A percentile compares a stretch with the other conserved stretches of the same genome.
Evolutionary conservation across 2,888 invertebrate species (phyloP).

Genomic region (Sminthurinus aureus): DNA sequence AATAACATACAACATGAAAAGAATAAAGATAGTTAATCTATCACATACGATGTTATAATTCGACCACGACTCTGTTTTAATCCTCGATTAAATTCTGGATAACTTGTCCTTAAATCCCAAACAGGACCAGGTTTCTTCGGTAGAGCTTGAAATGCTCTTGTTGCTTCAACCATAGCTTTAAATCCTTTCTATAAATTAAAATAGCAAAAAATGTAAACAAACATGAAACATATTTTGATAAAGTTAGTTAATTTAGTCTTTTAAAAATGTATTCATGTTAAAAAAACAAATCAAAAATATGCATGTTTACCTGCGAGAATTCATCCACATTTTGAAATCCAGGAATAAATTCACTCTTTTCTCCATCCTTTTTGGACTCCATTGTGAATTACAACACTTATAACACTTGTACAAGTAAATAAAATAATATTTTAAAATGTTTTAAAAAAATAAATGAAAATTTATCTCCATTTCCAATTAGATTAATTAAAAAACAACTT

Average conservation of each 20-base stretch:
- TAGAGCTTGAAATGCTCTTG: constrained; percentile 74
- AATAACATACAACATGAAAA: no score
- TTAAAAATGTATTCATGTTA: neutral
- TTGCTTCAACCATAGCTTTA: constrained; percentile 72
- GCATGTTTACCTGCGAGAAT: constrained; percentile 30
- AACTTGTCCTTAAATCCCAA: constrained; percentile 78
- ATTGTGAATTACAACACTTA: no score
- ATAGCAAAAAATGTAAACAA: constrained; percentile 28
- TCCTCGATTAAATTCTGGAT: constrained; percentile 75
- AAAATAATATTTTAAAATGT: no score
- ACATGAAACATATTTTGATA: neutral
- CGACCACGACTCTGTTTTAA: constrained; percentile 72
- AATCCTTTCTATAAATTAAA: constrained; percentile 71
- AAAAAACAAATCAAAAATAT: neutral
- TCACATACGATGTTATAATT: constrained; percentile 68
- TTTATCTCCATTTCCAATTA: no score
- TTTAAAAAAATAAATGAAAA: no score
- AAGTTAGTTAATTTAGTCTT: neutral
- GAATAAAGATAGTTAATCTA: no score
- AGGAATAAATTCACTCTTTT: constrained; percentile 9
- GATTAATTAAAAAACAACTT: no score
- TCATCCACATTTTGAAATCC: constrained; percentile 31
- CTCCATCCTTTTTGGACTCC: neutral
- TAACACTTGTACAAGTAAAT: no score
- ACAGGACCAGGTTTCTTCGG: constrained; percentile 72